Evolutionary conservation across 2,797 vertebrate genomes (phyloP), one percentile per base, ranked within the genome.

Genomic region (Amblyopsis hoosieri): DNA sequence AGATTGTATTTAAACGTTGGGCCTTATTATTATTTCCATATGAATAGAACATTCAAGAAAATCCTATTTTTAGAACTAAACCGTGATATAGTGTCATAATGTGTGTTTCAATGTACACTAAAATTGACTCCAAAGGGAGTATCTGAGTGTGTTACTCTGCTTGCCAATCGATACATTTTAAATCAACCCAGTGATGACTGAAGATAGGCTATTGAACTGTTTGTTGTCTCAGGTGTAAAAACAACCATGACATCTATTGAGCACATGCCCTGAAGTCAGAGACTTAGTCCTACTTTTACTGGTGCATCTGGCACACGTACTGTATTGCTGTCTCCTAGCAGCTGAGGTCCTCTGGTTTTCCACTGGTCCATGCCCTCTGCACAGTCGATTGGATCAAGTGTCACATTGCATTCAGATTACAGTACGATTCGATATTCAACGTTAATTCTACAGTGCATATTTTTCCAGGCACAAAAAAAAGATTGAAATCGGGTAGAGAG

Each of bases 1-100:
- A 90, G 78, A 87, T 80, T 88, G 86, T 89, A 87, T 90, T 89
- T 74, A 78, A 87, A 29, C 85, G 83, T 85, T 86, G 63, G 79
- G 66, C 15, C 37, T 23, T 0, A 48, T 33, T 54, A 31, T 54
- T 31, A 29, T 51, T 13, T n/a, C 5, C 15, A n/a, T 51, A 37
- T 9, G 3, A 37, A 37, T 37, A 6, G 33, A 37, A 37, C 33
- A 37, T 37, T 37, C 7, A 37, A 37, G 33, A 37, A 37, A 37
- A 9, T 37, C 33, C 7, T 37, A 29, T 29, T 29, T 29, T 29
- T 29, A 23, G 23, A 23, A 29, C 23, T 29, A 29, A 29, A 29
- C 23, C 23, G 23, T 29, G 23, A 29, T 29, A 29, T 29, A 29
- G 23, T 29, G 23, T 29, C 23, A 29, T 29, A 29, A 29, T 29